These are phyloP conservation scores for Stomatorhinus ivindoensis DNA, from an alignment of 2,113 vertebrate genomes.

Conservation along the genomic window DNA sequence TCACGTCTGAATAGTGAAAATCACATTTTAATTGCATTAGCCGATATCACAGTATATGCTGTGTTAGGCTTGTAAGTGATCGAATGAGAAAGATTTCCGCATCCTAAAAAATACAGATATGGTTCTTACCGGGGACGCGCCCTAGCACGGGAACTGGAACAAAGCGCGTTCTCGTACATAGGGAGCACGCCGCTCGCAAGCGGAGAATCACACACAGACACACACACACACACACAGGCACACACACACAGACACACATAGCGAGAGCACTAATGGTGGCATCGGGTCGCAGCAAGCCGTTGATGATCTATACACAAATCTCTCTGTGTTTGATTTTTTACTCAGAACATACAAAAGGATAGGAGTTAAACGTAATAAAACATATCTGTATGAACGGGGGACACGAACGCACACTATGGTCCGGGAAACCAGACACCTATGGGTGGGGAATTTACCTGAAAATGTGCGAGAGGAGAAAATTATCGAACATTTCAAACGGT, in stretches of 20 bases:
- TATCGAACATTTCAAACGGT: slow-evolving; percentile 99
- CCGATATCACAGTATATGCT: neutral
- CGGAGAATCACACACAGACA: slow-evolving; percentile 49
- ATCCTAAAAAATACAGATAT: slow-evolving; percentile 61
- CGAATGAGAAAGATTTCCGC: slow-evolving; percentile 50
- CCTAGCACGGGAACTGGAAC: slow-evolving; percentile 53
- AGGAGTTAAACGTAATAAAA: slow-evolving; percentile 51
- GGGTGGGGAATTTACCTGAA: slow-evolving; percentile 99
- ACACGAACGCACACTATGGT: slow-evolving; percentile 83
- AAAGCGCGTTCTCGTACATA: slow-evolving; percentile 63
- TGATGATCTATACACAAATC: slow-evolving; percentile 45
- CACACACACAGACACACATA: slow-evolving; percentile 45
- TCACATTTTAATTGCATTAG: neutral
- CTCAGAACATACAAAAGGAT: slow-evolving; percentile 44
- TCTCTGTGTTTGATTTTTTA: slow-evolving; percentile 39
- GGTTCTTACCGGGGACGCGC: slow-evolving; percentile 62
- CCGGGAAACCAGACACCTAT: slow-evolving; percentile 99
- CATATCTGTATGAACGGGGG: slow-evolving; percentile 65
- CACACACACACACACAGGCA: slow-evolving; percentile 2
- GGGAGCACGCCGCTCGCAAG: slow-evolving; percentile 59
- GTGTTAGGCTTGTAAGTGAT: slow-evolving; percentile 46
- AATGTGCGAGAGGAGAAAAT: slow-evolving; percentile 98
- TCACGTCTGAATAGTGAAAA: neutral
- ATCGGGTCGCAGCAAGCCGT: slow-evolving; percentile 50
- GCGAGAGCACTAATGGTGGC: slow-evolving; percentile 54